Evolutionary conservation across 2,797 vertebrate species (phyloP).

Genomic region (Selene dorsalis): DNA sequence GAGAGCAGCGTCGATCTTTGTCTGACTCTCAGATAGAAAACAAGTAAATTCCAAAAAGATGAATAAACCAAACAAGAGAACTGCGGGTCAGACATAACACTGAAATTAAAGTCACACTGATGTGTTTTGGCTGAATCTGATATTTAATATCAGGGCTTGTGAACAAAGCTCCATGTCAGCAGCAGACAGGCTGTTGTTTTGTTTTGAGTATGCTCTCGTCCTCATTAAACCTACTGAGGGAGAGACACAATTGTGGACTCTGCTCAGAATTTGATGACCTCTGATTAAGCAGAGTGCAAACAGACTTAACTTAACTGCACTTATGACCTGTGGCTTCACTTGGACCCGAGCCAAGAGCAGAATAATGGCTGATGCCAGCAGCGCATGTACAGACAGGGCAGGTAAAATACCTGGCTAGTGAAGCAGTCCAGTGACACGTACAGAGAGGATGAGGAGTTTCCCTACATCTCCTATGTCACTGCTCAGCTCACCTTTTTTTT

Average conservation of each 20-base stretch:
- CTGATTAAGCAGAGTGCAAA: constrained; percentile 13
- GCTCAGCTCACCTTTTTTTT: not conserved
- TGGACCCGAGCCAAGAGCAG: not conserved
- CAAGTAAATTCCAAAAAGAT: not conserved
- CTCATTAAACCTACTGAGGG: not conserved
- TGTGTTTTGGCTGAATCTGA: constrained; percentile 23
- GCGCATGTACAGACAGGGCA: constrained; percentile 39
- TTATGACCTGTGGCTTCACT: constrained; percentile 31
- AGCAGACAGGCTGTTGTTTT: not conserved
- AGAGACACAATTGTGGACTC: not conserved
- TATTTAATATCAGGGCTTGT: constrained; percentile 4
- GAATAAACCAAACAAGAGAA: too few species aligned
- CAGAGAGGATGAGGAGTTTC: constrained; percentile 29
- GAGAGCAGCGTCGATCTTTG: not conserved
- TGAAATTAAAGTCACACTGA: not conserved
- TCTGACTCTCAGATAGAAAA: not conserved
- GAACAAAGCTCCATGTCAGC: constrained; percentile 13
- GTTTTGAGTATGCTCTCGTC: not conserved
- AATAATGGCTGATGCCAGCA: constrained; percentile 15
- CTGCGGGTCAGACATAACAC: not conserved
- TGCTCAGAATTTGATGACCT: not conserved
- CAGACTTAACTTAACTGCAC: not conserved
- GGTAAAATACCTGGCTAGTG: not conserved
- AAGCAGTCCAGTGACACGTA: not conserved
- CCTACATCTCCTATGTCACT: constrained; percentile 10